These are phyloP conservation scores for Amphipyra tragopoginis DNA, from an alignment of 2,888 invertebrate species.

Conservation along the genomic window DNA sequence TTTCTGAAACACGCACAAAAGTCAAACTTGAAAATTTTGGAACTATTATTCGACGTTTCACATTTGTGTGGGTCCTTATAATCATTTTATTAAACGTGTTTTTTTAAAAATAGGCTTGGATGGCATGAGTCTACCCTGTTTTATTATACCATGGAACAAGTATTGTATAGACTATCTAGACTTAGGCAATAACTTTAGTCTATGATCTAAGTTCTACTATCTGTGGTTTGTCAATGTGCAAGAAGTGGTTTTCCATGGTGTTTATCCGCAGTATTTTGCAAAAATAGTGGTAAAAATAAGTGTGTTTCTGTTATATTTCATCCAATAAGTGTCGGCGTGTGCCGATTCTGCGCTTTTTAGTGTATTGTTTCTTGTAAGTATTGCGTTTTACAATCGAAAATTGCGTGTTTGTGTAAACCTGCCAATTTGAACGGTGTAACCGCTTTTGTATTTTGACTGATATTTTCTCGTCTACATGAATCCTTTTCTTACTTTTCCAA, in stretches of 20 bases:
- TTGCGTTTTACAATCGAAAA: conserved; percentile 19
- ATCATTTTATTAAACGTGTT: too few species aligned
- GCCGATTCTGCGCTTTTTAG: conserved; percentile 22
- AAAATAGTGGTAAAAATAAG: conserved; percentile 39
- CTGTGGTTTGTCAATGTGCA: conserved; percentile 46
- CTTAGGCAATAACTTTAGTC: too few species aligned
- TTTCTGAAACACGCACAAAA: too few species aligned
- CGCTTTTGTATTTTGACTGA: conserved; percentile 32
- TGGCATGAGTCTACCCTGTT: too few species aligned
- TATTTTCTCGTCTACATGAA: conserved; percentile 15
- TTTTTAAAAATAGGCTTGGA: too few species aligned
- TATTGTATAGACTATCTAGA: too few species aligned
- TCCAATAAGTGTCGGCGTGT: conserved; percentile 31
- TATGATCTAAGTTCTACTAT: conserved; percentile 5
- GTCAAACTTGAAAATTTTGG: too few species aligned
- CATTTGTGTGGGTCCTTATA: too few species aligned
- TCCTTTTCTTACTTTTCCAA: conserved; percentile 1
- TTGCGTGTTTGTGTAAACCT: conserved; percentile 39
- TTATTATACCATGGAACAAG: too few species aligned
- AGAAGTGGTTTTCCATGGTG: conserved; percentile 48
- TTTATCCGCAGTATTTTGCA: conserved; percentile 39
- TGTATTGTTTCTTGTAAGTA: conserved; percentile 43
- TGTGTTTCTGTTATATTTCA: conserved; percentile 15
- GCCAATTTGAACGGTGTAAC: conserved; percentile 50
- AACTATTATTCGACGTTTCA: too few species aligned